Evolutionary conservation across 2,113 vertebrate genomes (phyloP).

Genomic region (Haplotaxodon microlepis): DNA sequence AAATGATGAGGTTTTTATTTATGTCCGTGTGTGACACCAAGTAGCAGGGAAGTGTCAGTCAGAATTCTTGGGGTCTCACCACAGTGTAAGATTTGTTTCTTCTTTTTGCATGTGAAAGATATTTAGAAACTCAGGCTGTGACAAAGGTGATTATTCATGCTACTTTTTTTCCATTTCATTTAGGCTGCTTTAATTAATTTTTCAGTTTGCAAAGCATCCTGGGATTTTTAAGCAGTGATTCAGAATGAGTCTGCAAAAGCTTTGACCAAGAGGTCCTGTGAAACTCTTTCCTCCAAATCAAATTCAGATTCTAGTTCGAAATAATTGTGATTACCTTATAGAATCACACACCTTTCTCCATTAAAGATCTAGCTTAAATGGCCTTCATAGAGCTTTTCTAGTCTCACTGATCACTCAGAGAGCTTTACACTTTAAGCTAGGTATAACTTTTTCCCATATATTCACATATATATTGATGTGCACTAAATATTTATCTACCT

Average conservation of each 20-base stretch:
- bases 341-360: neutral
- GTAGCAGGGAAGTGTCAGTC: neutral
- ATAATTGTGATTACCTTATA: neutral
- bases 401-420: neutral
- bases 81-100: neutral
- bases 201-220: neutral
- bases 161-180: neutral
- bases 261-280: neutral
- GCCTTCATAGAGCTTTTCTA: neutral
- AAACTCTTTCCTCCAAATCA: neutral
- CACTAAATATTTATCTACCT: neutral
- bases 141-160: neutral
- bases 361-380: neutral
- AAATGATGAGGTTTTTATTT: neutral
- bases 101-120: neutral
- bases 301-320: neutral
- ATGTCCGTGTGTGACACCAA: neutral
- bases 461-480: neutral
- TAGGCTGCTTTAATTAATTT: neutral
- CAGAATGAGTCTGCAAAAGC: accelerated
- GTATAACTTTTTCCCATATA: neutral
- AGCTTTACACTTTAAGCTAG: neutral
- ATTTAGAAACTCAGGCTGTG: neutral
- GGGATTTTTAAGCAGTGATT: neutral
- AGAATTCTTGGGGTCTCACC: neutral